These are phyloP conservation scores for Loripinus fragilis DNA, from an alignment of 2,888 invertebrate species.

Conservation along the genomic window DNA sequence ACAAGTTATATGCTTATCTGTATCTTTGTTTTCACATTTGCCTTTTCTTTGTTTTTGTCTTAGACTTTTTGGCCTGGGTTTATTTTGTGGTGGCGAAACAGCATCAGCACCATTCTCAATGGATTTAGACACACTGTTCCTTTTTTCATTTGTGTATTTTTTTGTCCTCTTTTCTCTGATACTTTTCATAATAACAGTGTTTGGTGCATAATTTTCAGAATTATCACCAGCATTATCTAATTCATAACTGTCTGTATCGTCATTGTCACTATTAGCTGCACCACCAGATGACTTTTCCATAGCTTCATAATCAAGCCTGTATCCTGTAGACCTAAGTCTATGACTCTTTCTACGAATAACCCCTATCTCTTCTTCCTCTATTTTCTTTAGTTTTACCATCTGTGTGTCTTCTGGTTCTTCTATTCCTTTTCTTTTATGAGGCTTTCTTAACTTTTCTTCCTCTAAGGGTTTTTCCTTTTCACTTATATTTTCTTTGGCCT, in stretches of 20 bases:
- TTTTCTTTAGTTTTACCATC: conserved; percentile 1
- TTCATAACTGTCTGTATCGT: not conserved
- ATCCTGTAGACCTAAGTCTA: conserved; percentile 21
- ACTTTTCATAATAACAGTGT: no score
- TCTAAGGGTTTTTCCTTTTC: not conserved
- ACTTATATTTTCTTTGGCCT: not conserved
- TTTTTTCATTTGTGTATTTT: not conserved
- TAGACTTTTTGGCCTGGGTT: not conserved
- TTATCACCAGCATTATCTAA: not conserved
- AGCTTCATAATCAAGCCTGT: conserved; percentile 23
- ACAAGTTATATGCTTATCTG: no score
- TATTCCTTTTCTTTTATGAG: not conserved
- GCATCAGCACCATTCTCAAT: not conserved
- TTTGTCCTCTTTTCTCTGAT: no score
- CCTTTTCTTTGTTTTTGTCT: not conserved
- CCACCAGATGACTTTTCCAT: conserved; percentile 4
- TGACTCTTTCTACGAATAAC: conserved; percentile 1
- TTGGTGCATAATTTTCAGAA: not conserved
- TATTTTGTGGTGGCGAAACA: not conserved
- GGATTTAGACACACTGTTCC: not conserved
- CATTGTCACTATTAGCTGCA: not conserved
- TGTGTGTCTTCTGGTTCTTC: not conserved
- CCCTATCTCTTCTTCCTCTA: not conserved
- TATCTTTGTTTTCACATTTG: not conserved
- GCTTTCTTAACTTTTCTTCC: not conserved